Base-by-base conservation (phyloP, 2,797 vertebrate genomes). In the Lagodon rhomboides region DNA sequence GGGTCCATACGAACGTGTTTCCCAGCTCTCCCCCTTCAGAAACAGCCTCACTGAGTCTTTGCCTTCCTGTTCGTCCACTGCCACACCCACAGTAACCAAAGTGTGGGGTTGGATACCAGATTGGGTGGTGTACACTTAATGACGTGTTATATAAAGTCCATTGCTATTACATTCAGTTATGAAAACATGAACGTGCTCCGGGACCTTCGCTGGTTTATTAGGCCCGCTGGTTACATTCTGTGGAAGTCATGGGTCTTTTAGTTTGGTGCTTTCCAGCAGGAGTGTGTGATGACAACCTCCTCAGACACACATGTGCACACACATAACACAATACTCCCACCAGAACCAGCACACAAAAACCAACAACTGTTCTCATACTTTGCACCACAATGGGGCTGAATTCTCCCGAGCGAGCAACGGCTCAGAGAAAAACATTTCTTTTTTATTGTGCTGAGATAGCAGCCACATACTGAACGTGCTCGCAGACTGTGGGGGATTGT, bases 121-220 rank as follows among this genome's bases (percentile, higher is more conserved):
- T 68, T 43, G 63, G 41, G 59, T 61, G 55, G 46, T 27, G 59
- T 65, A 25, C 59, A 68, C 56, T 77, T 80, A 69, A 84, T 85
- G 70, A 85, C 18, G 50, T 85, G 80, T 56, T 70, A 27, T 44
- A 68, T 65, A 30, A 71, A 55, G 41, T 77, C 74, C 46, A 23
- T n/a, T 41, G n/a, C 59, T 41, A n/a, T 53, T 56, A 63, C 62
- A 75, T 60, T 10, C 61, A 58, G 51, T 70, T 80, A 80, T 78
- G 53, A 85, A 86, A 90, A 84, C 79, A 83, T 62, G 25, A 71
- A 62, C 50, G 58, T 30, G 30, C 67, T 63, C 56, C 74, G 68
- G 62, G 68, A 41, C 20, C 47, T 51, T 60, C 41, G 73, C 56
- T 51, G 47, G 56, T 84, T 86, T 82, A 75, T 70, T 73, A 55